phyloP scores from a whole-genome alignment of 2,797 vertebrate species.

The Lithobates pipiens region DNA sequence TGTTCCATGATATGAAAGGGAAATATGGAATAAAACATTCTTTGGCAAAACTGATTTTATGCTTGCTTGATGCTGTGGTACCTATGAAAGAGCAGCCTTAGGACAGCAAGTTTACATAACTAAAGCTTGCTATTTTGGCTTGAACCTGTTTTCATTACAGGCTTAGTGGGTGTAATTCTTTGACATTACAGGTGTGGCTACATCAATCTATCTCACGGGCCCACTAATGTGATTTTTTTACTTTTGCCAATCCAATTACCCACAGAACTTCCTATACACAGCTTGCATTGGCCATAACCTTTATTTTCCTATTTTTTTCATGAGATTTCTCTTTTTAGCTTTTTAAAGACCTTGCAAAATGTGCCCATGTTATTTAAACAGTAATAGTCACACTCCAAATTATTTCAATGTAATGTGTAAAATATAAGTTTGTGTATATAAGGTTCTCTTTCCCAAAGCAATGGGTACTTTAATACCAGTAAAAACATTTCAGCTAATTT shows the following conservation, averaged over 20 bases:
- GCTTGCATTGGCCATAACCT: slow-evolving; percentile 83
- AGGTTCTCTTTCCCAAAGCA: not conserved
- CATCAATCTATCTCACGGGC: slow-evolving; percentile 76
- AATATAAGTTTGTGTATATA: slow-evolving; percentile 2
- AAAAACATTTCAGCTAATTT: too few relatives aligned
- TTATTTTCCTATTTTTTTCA: slow-evolving; percentile 79
- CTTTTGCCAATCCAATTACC: slow-evolving; percentile 80
- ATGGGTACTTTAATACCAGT: not conserved
- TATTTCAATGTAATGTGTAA: slow-evolving; percentile 14
- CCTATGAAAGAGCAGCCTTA: slow-evolving; percentile 66
- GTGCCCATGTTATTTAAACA: slow-evolving; percentile 65
- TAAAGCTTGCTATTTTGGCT: slow-evolving; percentile 71
- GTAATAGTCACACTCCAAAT: slow-evolving; percentile 48
- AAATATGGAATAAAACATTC: slow-evolving; percentile 57
- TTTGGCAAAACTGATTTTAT: slow-evolving; percentile 67
- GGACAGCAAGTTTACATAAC: slow-evolving; percentile 59
- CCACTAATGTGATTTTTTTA: slow-evolving; percentile 79
- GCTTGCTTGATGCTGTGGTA: slow-evolving; percentile 66
- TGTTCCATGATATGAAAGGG: not conserved
- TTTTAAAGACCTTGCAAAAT: slow-evolving; percentile 77
- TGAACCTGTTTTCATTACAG: slow-evolving; percentile 74
- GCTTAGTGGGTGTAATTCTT: slow-evolving; percentile 70
- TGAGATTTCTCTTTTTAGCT: slow-evolving; percentile 80
- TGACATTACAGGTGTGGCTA: slow-evolving; percentile 83
- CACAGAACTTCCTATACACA: slow-evolving; percentile 86